Base-by-base conservation (phyloP, 2,797 vertebrate species). In the Hylomyscus alleni region DNA sequence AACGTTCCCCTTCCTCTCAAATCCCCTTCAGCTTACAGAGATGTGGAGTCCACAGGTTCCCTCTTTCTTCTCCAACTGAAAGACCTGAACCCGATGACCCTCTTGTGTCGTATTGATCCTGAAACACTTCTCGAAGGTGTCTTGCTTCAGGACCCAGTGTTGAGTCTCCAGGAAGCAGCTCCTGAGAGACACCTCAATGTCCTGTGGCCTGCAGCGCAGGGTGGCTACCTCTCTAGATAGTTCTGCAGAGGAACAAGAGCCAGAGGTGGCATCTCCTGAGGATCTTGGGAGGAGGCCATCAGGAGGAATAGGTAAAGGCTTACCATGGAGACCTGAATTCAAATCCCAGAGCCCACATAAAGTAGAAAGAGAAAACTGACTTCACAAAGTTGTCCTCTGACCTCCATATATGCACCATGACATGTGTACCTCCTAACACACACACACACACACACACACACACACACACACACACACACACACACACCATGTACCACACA, bases 81-180 rank as follows among this genome's bases (percentile, higher is more conserved):
- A 97, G 88, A 89, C 40, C 15, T 87, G 80, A n/a, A 54, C 88
- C 31, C 34, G 17, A 76, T 0, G n/a, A 40, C 83, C 93, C 20
- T 93, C 62, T 44, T 93, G 40, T 44, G 31, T 73, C 69, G 54
- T 58, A 6, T 31, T 67, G 62, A 60, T 34, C 1, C 29, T 87
- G 73, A 69, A 69, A 89, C 90, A 97, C 24, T 37, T 65, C 3
- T 52, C 69, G 76, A 96, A 93, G 84, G 81, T 9, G 14, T 62
- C 50, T n/a, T 90, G 8, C 17, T 4, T 65, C 37, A 84, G 95
- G 54, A 65, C 60, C 95, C 92, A 95, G 88, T 56, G 62, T 15
- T 0, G 37, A 81, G 88, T 93, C 52, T 93, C 76, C 88, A 97
- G 90, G 76, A 97, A 96, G 56, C 72, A 96, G 94, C 56, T 83